Conservation (phyloP, 92 coral and sea anemone species). For the Epizoanthus illoricatus region DNA sequence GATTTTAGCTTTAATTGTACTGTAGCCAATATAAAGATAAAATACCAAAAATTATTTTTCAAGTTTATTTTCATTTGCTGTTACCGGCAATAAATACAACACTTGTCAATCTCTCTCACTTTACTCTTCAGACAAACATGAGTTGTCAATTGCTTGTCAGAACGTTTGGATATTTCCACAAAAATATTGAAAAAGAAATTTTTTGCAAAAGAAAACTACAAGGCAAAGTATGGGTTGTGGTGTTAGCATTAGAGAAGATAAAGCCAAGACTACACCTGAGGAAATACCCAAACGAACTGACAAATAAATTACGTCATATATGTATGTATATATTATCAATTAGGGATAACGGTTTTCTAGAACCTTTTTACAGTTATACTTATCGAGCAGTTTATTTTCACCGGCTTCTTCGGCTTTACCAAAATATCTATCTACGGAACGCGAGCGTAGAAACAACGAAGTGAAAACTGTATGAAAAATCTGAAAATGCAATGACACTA, state of each 20-base stretch:
- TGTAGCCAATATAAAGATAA: no score
- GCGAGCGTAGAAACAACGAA: not conserved
- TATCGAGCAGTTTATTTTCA: not conserved
- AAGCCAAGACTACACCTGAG: not conserved
- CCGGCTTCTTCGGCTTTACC: not conserved
- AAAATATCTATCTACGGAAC: conserved; percentile 13
- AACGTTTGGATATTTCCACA: not conserved
- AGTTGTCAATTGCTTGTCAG: conserved; percentile 15
- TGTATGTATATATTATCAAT: conserved; percentile 33
- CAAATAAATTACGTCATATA: conserved; percentile 22
- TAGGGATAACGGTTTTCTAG: not conserved
- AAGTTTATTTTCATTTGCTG: conserved; percentile 22
- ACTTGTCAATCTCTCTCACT: not conserved
- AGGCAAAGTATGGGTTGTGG: not conserved
- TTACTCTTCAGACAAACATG: not conserved
- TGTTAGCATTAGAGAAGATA: not conserved
- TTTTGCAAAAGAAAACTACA: no score
- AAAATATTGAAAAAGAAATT: not conserved
- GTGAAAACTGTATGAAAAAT: not conserved
- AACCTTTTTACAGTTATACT: not conserved
- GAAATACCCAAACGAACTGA: conserved; percentile 1
- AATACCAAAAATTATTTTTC: not conserved
- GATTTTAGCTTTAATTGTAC: no score
- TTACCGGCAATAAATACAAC: conserved; percentile 29
- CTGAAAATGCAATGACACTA: not conserved